Percentiles rank a stretch among this genome's conserved stretches.
phyloP scores from a whole-genome alignment of 2,797 vertebrate genomes.

The Nasua narica region DNA sequence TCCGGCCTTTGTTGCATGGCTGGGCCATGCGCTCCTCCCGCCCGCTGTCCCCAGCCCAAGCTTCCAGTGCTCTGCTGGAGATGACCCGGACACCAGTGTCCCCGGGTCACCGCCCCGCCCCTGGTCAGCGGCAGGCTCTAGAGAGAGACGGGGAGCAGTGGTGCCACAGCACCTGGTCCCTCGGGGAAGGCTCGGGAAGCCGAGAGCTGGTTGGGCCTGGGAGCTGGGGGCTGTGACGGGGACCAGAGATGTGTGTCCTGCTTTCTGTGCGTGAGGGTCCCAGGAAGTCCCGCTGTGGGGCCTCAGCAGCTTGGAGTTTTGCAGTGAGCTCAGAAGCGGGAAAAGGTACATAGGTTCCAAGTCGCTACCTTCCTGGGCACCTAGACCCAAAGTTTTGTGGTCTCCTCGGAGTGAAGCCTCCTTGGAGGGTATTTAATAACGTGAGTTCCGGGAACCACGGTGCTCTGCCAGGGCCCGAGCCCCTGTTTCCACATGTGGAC shows the following conservation, averaged over 20 bases:
- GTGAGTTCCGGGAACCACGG: accelerated
- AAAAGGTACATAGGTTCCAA: accelerated
- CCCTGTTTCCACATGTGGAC: accelerated
- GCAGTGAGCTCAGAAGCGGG: neutral
- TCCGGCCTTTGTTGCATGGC: neutral
- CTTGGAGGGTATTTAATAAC: accelerated
- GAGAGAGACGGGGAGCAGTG: neutral
- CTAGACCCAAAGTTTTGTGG: accelerated
- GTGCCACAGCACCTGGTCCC: neutral
- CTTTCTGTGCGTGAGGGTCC: accelerated
- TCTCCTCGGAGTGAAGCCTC: accelerated
- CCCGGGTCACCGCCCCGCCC: accelerated
- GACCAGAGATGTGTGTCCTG: accelerated
- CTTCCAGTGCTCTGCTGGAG: neutral
- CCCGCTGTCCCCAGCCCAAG: neutral
- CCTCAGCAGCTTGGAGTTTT: accelerated
- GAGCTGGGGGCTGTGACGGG: no score
- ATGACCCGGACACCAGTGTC: accelerated
- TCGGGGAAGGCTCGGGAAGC: neutral
- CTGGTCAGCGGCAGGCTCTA: neutral
- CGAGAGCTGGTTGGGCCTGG: accelerated
- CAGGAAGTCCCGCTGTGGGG: accelerated
- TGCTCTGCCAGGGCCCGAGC: neutral
- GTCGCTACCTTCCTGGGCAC: accelerated
- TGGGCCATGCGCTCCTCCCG: neutral